A percentile compares a stretch with the other conserved stretches of the same genome.
Evolutionary conservation across 2,113 vertebrate species (phyloP).

Genomic region (Zosterops borbonicus): DNA sequence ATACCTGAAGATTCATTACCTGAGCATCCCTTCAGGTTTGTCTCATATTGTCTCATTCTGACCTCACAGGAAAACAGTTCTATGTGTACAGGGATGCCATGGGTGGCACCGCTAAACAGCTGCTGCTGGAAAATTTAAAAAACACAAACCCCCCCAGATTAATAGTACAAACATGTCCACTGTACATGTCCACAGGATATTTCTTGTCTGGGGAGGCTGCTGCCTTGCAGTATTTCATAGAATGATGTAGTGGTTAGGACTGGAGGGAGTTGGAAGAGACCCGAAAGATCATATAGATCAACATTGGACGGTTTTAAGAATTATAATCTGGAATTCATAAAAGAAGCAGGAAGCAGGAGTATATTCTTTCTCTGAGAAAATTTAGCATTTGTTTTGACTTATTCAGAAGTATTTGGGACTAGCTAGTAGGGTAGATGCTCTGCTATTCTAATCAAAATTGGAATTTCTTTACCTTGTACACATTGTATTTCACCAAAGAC

Average conservation of each 20-base stretch:
- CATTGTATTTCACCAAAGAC: not conserved
- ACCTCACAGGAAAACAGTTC: not conserved
- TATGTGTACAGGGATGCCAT: not conserved
- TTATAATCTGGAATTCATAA: not conserved
- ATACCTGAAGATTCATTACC: not conserved
- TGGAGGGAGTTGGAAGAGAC: not conserved
- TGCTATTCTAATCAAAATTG: not conserved
- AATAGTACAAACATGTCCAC: not conserved
- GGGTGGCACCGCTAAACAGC: not conserved
- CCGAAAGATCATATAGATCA: not conserved
- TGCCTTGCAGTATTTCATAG: not conserved
- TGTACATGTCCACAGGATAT: not conserved
- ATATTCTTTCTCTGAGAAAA: not conserved
- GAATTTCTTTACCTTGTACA: not conserved
- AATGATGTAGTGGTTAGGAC: no score
- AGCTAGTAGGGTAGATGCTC: not conserved
- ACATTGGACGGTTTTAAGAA: not conserved
- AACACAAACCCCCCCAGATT: rapidly evolving
- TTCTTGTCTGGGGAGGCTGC: not conserved
- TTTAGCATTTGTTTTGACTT: not conserved
- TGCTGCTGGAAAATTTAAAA: not conserved
- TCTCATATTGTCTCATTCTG: not conserved
- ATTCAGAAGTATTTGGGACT: not conserved
- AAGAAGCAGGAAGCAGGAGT: not conserved
- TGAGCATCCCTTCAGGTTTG: not conserved